These are phyloP conservation scores for Artemia sinica DNA, from an alignment of 2,888 invertebrate species.

Conservation along the genomic window DNA sequence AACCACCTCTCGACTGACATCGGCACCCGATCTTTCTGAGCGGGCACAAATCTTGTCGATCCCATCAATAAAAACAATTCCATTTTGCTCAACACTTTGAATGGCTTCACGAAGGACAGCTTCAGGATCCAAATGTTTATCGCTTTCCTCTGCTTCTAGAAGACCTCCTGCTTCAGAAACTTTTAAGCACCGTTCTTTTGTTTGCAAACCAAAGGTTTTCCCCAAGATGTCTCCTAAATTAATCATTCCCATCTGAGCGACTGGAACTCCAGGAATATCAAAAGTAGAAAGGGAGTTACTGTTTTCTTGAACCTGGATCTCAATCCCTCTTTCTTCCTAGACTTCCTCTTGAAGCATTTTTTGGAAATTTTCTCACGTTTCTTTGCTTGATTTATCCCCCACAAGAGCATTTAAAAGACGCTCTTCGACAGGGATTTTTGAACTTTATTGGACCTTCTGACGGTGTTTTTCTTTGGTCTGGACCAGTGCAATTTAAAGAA, in stretches of 20 bases:
- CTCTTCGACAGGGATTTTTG: too few relatives aligned
- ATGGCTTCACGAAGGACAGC: neutral
- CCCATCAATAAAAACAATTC: conserved; percentile 23
- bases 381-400: too few relatives aligned
- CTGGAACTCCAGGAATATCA: neutral
- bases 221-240: neutral
- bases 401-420: too few relatives aligned
- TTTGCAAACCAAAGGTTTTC: neutral
- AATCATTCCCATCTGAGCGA: neutral
- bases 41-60: conserved; percentile 21
- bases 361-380: neutral
- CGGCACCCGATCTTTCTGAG: conserved; percentile 11
- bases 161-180: neutral
- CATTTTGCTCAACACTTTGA: conserved; percentile 13
- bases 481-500: neutral
- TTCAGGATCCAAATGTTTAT: neutral
- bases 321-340: neutral
- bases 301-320: neutral
- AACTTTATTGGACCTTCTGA: neutral
- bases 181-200: neutral
- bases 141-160: neutral
- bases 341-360: neutral
- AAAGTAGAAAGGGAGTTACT: too few relatives aligned
- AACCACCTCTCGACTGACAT: conserved; percentile 2
- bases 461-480: neutral